Base-by-base conservation (phyloP, 1,140 invertebrate genomes). In the Conus ventricosus region DNA sequence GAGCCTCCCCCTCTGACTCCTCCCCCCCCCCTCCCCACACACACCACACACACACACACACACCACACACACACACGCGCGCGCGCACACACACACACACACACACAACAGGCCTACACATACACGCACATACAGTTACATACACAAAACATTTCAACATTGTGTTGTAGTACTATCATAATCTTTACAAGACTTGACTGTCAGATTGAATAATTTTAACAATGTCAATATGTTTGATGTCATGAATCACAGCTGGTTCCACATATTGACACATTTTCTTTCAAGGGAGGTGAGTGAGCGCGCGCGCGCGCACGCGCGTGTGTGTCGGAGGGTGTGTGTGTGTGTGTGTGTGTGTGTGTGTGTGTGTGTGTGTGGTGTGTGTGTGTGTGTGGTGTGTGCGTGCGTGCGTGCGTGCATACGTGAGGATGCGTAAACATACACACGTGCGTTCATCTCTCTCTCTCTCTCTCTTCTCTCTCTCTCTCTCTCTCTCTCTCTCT, bases 21-120 rank as follows among this genome's bases (percentile, higher is more conserved):
- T 3, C 0, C 57, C 57, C 17, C 13, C 67, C 8, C 4, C 57
- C 17, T 1, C 67, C 0, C 67, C 1, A 11, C n/a, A 75, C 67
- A 25, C 17, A 20, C 67, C 67, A 23, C 67, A 75, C 20, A 75
- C 67, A 75, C 67, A 39, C 27, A 39, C 76, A 39, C 76, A 39
- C 76, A 78, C 76, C 76, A 39, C 76, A 78, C 76, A 78, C 25
- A 78, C 76, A 78, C 25, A n/a, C n/a, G n/a, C n/a, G n/a, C n/a
- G n/a, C n/a, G n/a, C n/a, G n/a, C n/a, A 78, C 76, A 27, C 25
- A 78, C 25, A 78, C 6, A 78, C 76, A 27, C 25, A 78, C 27
- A 27, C 76, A 27, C 6, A 78, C 76, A 78, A 78, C 25, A 78
- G n/a, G 39, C 39, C 11, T 13, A 81, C 15, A 54, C 80, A 51